Evolutionary conservation across 2,113 vertebrate species (phyloP).

Genomic region (Oxyruncus cristatus): DNA sequence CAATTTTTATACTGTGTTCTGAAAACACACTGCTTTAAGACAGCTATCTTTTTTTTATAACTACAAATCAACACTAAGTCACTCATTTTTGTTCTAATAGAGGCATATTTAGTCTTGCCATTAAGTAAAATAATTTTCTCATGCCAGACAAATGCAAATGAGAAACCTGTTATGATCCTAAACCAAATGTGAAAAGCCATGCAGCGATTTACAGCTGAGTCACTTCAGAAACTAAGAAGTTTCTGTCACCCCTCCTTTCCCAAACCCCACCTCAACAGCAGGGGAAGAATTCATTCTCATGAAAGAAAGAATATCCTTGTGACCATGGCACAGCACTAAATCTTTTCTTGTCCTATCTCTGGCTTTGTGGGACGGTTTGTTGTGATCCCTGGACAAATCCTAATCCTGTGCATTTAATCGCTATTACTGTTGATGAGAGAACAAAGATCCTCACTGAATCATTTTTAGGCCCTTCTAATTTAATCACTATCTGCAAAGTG

Average conservation of each 20-base stretch:
- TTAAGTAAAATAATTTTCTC: not conserved
- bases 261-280: not conserved
- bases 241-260: not conserved
- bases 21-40: not conserved
- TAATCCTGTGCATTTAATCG: not conserved
- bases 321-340: not conserved
- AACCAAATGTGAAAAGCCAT: not conserved
- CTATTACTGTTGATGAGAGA: not conserved
- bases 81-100: not conserved
- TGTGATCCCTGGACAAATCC: not conserved
- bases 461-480: not conserved
- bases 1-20: not conserved
- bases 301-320: not conserved
- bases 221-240: not conserved
- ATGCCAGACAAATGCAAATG: not conserved
- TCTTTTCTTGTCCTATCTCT: not conserved
- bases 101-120: not conserved
- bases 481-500: not conserved
- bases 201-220: not conserved
- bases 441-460: not conserved
- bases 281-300: not conserved
- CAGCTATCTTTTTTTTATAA: not conserved
- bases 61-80: not conserved
- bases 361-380: not conserved
- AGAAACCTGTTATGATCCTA: not conserved